phyloP scores from a whole-genome alignment of 2,888 invertebrate genomes.

The Cosmia pyralina region DNA sequence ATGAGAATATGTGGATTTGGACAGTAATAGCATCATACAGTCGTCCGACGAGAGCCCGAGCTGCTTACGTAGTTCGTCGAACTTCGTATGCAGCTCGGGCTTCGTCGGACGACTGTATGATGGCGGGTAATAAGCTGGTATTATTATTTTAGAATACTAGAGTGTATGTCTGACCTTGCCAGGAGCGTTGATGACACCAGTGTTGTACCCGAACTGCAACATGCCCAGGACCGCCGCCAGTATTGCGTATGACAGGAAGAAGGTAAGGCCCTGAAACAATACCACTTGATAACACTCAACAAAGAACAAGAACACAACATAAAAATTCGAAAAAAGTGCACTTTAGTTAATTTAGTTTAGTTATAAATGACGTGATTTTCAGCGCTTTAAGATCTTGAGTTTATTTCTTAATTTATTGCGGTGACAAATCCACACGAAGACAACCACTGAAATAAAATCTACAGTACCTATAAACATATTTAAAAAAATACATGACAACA shows the following conservation, averaged over 20 bases:
- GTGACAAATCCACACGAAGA: conserved; percentile 35
- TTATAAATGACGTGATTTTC: conserved; percentile 29
- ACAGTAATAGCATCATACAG: no score
- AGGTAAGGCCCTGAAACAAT: conserved; percentile 95
- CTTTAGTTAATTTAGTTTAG: no score
- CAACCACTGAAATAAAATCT: conserved; percentile 36
- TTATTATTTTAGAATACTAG: not conserved
- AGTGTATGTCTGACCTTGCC: conserved; percentile 91
- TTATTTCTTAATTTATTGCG: conserved; percentile 4
- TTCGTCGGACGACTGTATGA: no score
- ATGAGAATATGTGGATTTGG: not conserved
- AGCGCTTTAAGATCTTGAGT: conserved; percentile 3
- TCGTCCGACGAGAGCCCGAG: no score
- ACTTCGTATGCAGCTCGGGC: no score
- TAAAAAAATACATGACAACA: not conserved
- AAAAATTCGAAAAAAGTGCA: conserved; percentile 28
- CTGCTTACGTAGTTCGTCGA: no score
- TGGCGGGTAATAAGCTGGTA: not conserved
- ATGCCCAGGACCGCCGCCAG: conserved; percentile 98
- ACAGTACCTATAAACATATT: not conserved
- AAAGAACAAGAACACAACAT: not conserved
- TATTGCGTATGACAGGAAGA: conserved; percentile 98
- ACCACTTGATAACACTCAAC: not conserved
- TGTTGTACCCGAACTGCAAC: conserved; percentile 99
- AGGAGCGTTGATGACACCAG: conserved; percentile 98